Percentiles rank a stretch among this genome's conserved stretches.
Conservation (phyloP, 1,140 invertebrate species). For the Atta colombica region DNA sequence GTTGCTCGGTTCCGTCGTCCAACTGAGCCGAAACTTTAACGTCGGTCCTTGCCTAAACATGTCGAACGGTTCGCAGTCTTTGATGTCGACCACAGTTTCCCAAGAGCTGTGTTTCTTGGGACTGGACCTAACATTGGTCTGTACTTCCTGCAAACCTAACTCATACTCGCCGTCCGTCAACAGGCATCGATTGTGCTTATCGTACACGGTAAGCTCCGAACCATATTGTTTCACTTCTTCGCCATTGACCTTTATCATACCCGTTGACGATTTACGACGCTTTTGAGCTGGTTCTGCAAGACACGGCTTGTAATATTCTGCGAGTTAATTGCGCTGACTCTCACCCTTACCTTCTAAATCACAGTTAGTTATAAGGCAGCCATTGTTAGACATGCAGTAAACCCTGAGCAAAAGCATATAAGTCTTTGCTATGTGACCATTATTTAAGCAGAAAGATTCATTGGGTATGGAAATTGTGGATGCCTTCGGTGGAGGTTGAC, state of each 20-base stretch:
- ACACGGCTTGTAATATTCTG: neutral
- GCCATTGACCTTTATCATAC: slow-evolving; percentile 80
- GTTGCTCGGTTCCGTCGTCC: slow-evolving; percentile 92
- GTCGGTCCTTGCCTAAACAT: slow-evolving; percentile 92
- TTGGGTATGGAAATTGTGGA: slow-evolving; percentile 94
- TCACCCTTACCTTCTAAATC: slow-evolving; percentile 83
- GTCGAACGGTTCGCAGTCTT: slow-evolving; percentile 89
- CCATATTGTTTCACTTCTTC: slow-evolving; percentile 91
- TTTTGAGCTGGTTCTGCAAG: slow-evolving; percentile 88
- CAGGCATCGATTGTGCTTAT: slow-evolving; percentile 95
- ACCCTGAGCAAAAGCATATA: slow-evolving; percentile 95
- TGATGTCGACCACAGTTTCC: slow-evolving; percentile 93
- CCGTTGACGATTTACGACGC: slow-evolving; percentile 87
- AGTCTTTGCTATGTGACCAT: slow-evolving; percentile 95
- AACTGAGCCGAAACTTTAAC: slow-evolving; percentile 94
- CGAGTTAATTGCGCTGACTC: neutral
- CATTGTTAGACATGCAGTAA: slow-evolving; percentile 86
- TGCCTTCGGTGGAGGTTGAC: slow-evolving; percentile 90
- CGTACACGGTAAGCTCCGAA: slow-evolving; percentile 95
- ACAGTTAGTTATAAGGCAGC: slow-evolving; percentile 85
- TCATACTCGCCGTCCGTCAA: slow-evolving; percentile 96
- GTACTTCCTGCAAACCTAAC: slow-evolving; percentile 92
- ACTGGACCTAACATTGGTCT: slow-evolving; percentile 87
- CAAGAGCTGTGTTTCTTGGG: slow-evolving; percentile 91
- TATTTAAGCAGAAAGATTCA: slow-evolving; percentile 93